These are phyloP conservation scores for Atherix ibis DNA, from an alignment of 2,888 invertebrate species.

Conservation along the genomic window DNA sequence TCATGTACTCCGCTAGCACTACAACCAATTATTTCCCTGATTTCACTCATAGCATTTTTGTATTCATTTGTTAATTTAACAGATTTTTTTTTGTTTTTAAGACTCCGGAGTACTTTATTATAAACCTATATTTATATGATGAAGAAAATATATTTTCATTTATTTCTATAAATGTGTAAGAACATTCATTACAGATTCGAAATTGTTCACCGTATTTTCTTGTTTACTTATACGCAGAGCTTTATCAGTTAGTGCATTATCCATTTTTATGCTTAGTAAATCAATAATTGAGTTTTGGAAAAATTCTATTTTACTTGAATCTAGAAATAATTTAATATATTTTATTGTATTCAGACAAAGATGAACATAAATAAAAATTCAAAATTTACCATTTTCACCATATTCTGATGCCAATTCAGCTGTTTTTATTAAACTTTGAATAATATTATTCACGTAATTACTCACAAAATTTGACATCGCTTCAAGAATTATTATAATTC, in stretches of 20 bases:
- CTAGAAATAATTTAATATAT: slow-evolving; percentile 4
- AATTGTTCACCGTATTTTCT: too few species aligned
- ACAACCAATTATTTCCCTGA: slow-evolving; percentile 8
- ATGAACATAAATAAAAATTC: neutral
- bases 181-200: too few species aligned
- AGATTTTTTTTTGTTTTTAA: slow-evolving; percentile 8
- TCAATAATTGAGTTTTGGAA: slow-evolving; percentile 1
- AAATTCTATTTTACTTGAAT: slow-evolving; percentile 1
- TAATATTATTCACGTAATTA: slow-evolving; percentile 20
- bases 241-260: slow-evolving; percentile 11
- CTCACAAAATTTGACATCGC: too few species aligned
- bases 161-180: too few species aligned
- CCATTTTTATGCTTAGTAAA: slow-evolving; percentile 1
- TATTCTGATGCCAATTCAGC: slow-evolving; percentile 15
- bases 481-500: too few species aligned
- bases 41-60: slow-evolving; percentile 13
- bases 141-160: too few species aligned
- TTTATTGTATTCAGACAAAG: neutral
- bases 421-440: slow-evolving; percentile 16
- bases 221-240: slow-evolving; percentile 10
- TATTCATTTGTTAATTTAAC: slow-evolving; percentile 12
- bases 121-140: too few species aligned
- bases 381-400: slow-evolving; percentile 15
- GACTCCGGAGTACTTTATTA: too few species aligned
- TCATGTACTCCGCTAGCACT: neutral